Evolutionary conservation across 2,797 vertebrate genomes (phyloP).

Genomic region (Rhinoraja longicauda): DNA sequence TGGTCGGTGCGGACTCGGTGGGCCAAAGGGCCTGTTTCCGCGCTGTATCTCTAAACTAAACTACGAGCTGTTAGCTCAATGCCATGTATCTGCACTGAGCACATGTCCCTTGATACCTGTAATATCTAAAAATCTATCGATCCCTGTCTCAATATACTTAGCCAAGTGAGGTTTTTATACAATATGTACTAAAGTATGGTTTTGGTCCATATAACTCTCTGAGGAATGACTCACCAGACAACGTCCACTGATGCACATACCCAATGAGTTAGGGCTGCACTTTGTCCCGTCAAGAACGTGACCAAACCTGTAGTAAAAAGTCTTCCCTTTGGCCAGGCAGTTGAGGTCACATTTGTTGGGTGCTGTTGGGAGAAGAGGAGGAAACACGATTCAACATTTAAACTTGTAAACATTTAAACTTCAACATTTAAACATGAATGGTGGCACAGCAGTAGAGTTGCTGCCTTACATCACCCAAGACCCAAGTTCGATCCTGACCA

Average conservation of each 20-base stretch:
- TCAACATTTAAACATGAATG: too few relatives aligned
- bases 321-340: conserved; percentile 62
- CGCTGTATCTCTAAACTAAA: too few relatives aligned
- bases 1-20: too few relatives aligned
- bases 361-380: conserved; percentile 49
- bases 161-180: not conserved
- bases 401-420: not conserved
- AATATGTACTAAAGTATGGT: not conserved
- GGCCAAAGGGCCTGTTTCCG: too few relatives aligned
- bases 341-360: conserved; percentile 63
- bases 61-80: too few relatives aligned
- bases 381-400: not conserved
- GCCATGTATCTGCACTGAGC: too few relatives aligned
- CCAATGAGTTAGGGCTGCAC: conserved; percentile 50
- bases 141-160: not conserved
- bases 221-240: conserved; percentile 56
- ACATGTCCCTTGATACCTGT: too few relatives aligned
- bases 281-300: conserved; percentile 63
- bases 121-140: too few relatives aligned
- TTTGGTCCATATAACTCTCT: not conserved
- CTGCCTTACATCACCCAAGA: too few relatives aligned
- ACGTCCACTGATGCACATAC: conserved; percentile 57
- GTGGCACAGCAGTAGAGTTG: too few relatives aligned
- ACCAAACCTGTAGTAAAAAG: conserved; percentile 68
- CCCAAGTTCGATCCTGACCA: too few relatives aligned